Conservation (phyloP, 92 coral and sea anemone species). For the Bergia sp. region DNA sequence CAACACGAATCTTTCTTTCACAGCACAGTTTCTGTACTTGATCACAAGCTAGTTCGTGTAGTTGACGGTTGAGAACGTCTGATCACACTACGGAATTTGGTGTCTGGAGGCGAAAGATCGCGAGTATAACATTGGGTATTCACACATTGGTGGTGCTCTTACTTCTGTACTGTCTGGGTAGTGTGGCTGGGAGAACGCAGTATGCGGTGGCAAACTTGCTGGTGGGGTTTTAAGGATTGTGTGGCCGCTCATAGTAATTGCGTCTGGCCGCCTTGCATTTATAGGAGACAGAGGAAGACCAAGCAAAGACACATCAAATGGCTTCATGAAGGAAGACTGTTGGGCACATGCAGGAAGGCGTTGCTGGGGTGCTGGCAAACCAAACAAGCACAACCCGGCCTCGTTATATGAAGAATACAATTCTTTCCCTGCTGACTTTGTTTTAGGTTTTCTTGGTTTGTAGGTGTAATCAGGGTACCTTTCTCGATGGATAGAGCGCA, state of each 20-base stretch:
- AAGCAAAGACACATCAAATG: background rate
- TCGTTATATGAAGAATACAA: background rate
- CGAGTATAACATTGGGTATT: background rate
- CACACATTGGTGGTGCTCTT: too few relatives aligned
- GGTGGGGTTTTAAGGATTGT: background rate
- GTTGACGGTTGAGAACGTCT: background rate
- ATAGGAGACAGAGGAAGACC: background rate
- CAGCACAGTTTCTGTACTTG: background rate
- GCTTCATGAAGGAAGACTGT: background rate
- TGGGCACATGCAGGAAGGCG: background rate
- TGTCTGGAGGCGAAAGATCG: background rate
- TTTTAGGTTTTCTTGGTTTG: background rate
- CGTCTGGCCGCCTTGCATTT: background rate
- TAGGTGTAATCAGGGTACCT: background rate
- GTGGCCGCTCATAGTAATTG: background rate
- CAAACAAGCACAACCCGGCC: background rate
- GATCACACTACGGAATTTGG: background rate
- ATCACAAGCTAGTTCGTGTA: background rate
- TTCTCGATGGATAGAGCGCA: background rate
- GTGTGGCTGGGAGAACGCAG: background rate
- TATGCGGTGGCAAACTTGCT: background rate
- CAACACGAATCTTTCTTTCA: background rate
- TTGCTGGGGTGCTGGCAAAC: background rate
- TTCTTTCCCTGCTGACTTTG: background rate
- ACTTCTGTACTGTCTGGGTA: background rate